Base-by-base conservation (phyloP, 2,888 invertebrate genomes). In the Euzetes globulus region DNA sequence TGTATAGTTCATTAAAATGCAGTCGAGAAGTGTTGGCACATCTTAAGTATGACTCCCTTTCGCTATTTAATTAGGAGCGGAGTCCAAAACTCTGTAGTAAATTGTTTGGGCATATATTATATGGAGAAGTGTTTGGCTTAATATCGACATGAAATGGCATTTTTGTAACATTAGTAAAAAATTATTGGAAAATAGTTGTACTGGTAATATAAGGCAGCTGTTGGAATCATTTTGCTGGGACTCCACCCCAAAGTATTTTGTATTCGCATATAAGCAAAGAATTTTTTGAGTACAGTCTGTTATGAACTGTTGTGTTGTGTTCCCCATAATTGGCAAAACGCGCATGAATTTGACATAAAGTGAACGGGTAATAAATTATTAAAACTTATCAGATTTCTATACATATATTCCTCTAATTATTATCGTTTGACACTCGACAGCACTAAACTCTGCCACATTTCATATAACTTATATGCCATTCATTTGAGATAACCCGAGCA, bases 361-460 rank as follows among this genome's bases (percentile, higher is more conserved):
- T n/a, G 2, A 37, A 11, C 7, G 19, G 68, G 22, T 37, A 29
- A 68, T 68, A 68, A 68, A 68, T 68, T 68, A 68, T 68, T 68
- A 68, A 68, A 41, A 37, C 68, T 63, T 68, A 68, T 68, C 68
- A 19, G 68, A 68, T 68, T 68, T 68, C 37, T 68, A 68, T 68
- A 68, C 41, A 68, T 68, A 41, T 22, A 68, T 68, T 37, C 41
- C 68, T 41, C 68, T 68, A 68, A 68, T 68, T 68, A 68, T 68
- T 68, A 68, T 68, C n/a, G 68, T 68, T 68, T 68, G 41, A 33
- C 68, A 68, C 41, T 68, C 37, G 68, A 68, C 68, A 68, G 68
- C 63, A 63, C 63, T 63, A 63, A 17, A 63, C 37, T 27, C 15
- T 33, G 17, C 33, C 60, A 63, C 22, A 29, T 22, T 9, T 22